These are phyloP conservation scores for Drosophila ironensis DNA, from an alignment of 1,140 invertebrate genomes.

Conservation along the genomic window DNA sequence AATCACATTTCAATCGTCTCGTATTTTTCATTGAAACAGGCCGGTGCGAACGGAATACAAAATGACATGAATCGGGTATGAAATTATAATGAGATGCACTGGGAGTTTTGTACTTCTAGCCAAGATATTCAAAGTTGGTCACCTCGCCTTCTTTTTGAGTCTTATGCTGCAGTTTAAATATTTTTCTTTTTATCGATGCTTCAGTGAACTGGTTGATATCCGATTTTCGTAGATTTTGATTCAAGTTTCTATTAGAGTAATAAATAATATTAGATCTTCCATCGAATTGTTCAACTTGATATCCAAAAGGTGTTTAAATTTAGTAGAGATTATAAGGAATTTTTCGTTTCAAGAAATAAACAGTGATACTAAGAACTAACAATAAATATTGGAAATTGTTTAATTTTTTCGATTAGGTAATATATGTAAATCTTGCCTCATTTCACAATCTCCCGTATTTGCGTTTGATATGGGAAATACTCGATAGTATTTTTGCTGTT, in stretches of 20 bases:
- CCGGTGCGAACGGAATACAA: too few species aligned
- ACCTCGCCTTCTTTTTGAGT: slow-evolving; percentile 2
- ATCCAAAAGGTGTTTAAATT: neutral
- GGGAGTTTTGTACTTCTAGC: neutral
- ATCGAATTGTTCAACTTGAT: slow-evolving; percentile 3
- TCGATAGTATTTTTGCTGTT: slow-evolving; percentile 16
- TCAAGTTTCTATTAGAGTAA: slow-evolving; percentile 19
- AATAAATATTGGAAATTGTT: slow-evolving; percentile 39
- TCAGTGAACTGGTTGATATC: slow-evolving; percentile 12
- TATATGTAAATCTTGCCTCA: slow-evolving; percentile 37
- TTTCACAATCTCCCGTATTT: slow-evolving; percentile 24
- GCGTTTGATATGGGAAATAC: slow-evolving; percentile 30
- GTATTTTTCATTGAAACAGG: neutral
- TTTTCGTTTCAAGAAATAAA: slow-evolving; percentile 8
- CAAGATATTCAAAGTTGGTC: slow-evolving; percentile 20
- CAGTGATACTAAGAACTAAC: slow-evolving; percentile 26
- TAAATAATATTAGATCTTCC: neutral
- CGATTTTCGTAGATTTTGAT: slow-evolving; percentile 21
- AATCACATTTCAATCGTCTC: too few species aligned
- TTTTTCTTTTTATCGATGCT: slow-evolving; percentile 24
- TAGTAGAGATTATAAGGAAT: slow-evolving; percentile 3
- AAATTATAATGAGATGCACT: neutral
- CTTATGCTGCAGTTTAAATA: slow-evolving; percentile 27
- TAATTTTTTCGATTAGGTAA: slow-evolving; percentile 28
- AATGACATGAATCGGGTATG: too few species aligned